Evolutionary conservation across 1,140 invertebrate genomes (phyloP).

Genomic region (Neodiprion virginianus): DNA sequence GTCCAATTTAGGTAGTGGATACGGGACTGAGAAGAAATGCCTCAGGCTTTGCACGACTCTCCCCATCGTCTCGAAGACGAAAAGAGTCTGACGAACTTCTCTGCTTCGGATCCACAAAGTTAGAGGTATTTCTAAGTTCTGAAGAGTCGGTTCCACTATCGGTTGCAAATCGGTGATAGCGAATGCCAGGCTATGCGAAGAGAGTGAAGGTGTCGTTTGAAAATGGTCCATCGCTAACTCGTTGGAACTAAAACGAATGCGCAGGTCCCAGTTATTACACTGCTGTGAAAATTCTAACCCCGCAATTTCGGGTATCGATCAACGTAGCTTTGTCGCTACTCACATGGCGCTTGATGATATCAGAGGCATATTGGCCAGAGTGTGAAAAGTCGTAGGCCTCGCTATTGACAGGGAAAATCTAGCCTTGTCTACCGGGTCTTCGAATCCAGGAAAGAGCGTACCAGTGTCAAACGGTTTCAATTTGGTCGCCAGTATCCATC

Average conservation of each 20-base stretch:
- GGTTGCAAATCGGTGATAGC: conserved; percentile 65
- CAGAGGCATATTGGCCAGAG: conserved; percentile 55
- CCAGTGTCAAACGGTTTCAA: conserved; percentile 69
- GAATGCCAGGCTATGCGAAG: conserved; percentile 71
- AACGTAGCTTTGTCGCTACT: conserved; percentile 21
- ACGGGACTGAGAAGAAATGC: conserved; percentile 66
- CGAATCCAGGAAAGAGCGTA: conserved; percentile 75
- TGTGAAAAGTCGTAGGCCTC: conserved; percentile 41
- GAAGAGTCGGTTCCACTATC: conserved; percentile 17
- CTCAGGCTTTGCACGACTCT: conserved; percentile 63
- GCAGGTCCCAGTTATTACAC: background rate
- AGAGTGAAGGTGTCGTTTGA: conserved; percentile 65
- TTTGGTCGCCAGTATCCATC: conserved; percentile 67
- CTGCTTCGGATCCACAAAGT: conserved; percentile 67
- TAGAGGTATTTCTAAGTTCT: conserved; percentile 38
- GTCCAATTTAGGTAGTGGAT: conserved; percentile 69
- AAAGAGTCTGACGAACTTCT: conserved; percentile 61
- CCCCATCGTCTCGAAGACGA: conserved; percentile 64
- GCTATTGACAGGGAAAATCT: conserved; percentile 54
- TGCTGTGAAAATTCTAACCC: background rate
- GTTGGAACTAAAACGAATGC: conserved; percentile 33
- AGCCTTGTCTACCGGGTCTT: conserved; percentile 72
- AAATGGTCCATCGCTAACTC: conserved; percentile 61
- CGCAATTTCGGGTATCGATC: background rate
- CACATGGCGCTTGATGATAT: conserved; percentile 43